phyloP scores from a whole-genome alignment of 1,140 invertebrate genomes.

The Drosophila serrata region DNA sequence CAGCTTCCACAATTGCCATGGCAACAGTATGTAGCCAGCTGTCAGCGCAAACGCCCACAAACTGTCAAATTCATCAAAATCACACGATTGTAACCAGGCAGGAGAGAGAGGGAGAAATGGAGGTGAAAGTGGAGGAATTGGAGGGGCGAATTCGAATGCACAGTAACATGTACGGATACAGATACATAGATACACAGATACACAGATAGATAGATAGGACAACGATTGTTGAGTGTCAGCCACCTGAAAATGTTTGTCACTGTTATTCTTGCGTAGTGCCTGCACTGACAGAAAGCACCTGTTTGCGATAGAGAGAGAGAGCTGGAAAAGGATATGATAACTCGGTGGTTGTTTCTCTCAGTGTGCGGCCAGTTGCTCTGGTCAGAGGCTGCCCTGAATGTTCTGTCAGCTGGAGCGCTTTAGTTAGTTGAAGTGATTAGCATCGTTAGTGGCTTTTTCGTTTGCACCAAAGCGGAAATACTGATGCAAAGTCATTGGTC shows the following conservation, averaged over 20 bases:
- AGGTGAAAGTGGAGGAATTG: too few species aligned
- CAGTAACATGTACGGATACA: constrained; percentile 17
- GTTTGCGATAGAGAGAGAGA: too few species aligned
- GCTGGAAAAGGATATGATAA: background rate
- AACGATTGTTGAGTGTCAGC: constrained; percentile 69
- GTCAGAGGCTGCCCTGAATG: constrained; percentile 34
- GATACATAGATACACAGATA: constrained; percentile 25
- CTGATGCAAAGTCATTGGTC: constrained; percentile 69
- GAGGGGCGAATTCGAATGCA: constrained; percentile 7
- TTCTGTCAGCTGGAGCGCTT: constrained; percentile 70
- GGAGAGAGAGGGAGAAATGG: background rate
- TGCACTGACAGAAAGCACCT: constrained; percentile 7
- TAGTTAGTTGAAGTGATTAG: constrained; percentile 81
- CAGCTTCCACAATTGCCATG: constrained; percentile 56
- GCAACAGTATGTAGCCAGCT: constrained; percentile 70
- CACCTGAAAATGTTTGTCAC: constrained; percentile 69
- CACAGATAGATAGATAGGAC: constrained; percentile 47
- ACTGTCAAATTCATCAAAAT: constrained; percentile 85
- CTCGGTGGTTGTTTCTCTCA: constrained; percentile 15
- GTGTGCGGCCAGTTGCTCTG: constrained; percentile 22
- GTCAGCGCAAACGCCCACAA: constrained; percentile 84
- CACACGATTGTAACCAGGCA: constrained; percentile 72
- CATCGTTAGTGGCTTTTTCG: constrained; percentile 80
- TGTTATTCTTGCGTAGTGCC: constrained; percentile 45
- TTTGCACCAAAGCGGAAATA: constrained; percentile 74